A percentile compares a stretch with the other conserved stretches of the same genome.
Conservation (phyloP, 2,888 invertebrate species). For the Tetramorium bicarinatum region DNA sequence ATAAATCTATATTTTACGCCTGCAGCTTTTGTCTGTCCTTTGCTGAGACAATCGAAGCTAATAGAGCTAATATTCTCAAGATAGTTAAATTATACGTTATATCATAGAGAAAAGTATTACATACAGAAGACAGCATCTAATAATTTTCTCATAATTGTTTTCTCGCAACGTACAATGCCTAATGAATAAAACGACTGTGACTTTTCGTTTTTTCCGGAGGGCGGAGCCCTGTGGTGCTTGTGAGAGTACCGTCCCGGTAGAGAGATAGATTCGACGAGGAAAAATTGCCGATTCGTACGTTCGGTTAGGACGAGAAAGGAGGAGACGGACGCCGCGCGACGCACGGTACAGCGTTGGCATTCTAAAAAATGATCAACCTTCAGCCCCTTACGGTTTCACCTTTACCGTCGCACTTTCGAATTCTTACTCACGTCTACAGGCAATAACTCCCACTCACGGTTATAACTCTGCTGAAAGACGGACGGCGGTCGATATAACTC, state of each 20-base stretch:
- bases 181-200: not conserved
- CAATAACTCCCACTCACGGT: conserved; percentile 49
- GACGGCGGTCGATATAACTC: conserved; percentile 32
- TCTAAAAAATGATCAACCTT: conserved; percentile 42
- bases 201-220: not conserved
- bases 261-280: not conserved
- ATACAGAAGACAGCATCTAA: not conserved
- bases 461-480: conserved; percentile 41
- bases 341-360: not conserved
- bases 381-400: conserved; percentile 11
- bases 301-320: not conserved
- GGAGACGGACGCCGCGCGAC: not conserved
- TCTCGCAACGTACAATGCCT: not conserved
- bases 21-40: not conserved
- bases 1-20: not conserved
- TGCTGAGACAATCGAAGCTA: not conserved
- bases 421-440: conserved; percentile 41
- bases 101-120: not conserved
- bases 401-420: conserved; percentile 20
- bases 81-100: not conserved
- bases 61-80: not conserved
- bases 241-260: not conserved
- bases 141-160: not conserved
- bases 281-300: conserved; percentile 32
- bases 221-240: not conserved